Base-by-base conservation (phyloP, 2,797 vertebrate species). In the Fistularia commersonii region DNA sequence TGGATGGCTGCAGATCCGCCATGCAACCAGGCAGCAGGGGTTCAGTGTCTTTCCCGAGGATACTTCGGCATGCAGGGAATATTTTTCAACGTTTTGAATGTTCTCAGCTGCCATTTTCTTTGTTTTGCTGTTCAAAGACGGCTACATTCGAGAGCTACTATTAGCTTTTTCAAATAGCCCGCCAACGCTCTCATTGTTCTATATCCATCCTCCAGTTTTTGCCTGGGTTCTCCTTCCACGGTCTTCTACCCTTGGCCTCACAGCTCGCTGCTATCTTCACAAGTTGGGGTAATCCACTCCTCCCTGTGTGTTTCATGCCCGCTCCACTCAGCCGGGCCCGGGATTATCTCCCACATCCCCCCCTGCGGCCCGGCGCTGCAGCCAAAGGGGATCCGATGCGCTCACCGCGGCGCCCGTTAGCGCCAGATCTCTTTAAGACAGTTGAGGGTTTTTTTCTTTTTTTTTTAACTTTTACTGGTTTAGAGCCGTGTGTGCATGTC, bases 281-380 rank as follows among this genome's bases (percentile, higher is more conserved):
- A 75, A 74, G 84, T 72, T 51, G 58, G 80, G 76, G 81, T 87
- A 85, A 85, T 88, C 85, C 83, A 82, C 83, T 87, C 78, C 75
- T 82, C 76, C 74, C 73, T 44, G 58, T 82, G 76, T 75, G 69
- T 68, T 72, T 79, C 74, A 85, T 80, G 73, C 77, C 69, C 78
- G 76, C 81, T 85, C 61, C 62, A 72, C 75, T 86, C 80, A 80
- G 72, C 59, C 48, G 74, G 75, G 62, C 57, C 70, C 52, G 8
- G 75, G 80, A 84, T 86, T 76, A 87, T 83, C 79, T 58, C 69
- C 50, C 56, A 23, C 23, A 56, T 68, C 63, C 71, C 66, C 66
- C 66, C 72, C 75, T 70, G 62, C 54, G 32, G 78, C 53, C 72
- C 69, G 54, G 49, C 57, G 58, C 69, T 67, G 72, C 54, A 75